A percentile compares a stretch with the other conserved stretches of the same genome.
Conservation (phyloP, 2,113 vertebrate genomes). For the Oryzias celebensis region DNA sequence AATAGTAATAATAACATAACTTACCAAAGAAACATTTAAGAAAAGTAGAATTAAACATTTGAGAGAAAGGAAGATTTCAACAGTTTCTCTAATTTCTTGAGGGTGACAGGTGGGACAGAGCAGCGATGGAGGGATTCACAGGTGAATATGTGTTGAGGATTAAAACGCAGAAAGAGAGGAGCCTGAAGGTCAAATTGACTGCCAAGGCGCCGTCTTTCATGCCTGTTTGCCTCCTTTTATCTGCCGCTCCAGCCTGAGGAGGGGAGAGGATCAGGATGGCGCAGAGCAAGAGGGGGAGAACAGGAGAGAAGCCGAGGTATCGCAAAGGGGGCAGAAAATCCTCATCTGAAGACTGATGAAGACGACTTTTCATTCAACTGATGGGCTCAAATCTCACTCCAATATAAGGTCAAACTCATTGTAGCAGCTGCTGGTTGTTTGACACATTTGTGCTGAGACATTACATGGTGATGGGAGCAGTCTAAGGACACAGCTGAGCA, state of each 20-base stretch:
- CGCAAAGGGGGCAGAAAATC: conserved; percentile 29
- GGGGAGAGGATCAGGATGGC: neutral
- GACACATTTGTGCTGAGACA: conserved; percentile 33
- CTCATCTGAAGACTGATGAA: neutral
- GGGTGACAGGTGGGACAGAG: conserved; percentile 10
- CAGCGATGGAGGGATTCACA: conserved; percentile 38
- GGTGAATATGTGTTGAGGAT: conserved; percentile 46
- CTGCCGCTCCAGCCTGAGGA: conserved; percentile 41
- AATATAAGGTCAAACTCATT: conserved; percentile 25
- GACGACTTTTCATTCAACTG: too few relatives aligned
- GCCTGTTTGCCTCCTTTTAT: conserved; percentile 56
- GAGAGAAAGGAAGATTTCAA: too few relatives aligned
- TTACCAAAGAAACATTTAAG: too few relatives aligned
- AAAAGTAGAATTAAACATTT: too few relatives aligned
- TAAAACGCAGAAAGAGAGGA: conserved; percentile 35
- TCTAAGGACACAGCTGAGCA: conserved; percentile 62
- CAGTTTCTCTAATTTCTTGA: neutral
- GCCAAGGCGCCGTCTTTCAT: conserved; percentile 61
- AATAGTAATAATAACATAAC: too few relatives aligned
- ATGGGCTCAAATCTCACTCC: conserved; percentile 18
- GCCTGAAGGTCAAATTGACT: conserved; percentile 62
- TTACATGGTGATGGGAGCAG: conserved; percentile 3
- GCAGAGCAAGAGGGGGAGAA: conserved; percentile 12
- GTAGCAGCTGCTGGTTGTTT: conserved; percentile 38
- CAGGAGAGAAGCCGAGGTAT: conserved; percentile 4